Evolutionary conservation across 2,888 invertebrate species (phyloP), one percentile per base, ranked within the genome.

Genomic region (Tribolium freemani): DNA sequence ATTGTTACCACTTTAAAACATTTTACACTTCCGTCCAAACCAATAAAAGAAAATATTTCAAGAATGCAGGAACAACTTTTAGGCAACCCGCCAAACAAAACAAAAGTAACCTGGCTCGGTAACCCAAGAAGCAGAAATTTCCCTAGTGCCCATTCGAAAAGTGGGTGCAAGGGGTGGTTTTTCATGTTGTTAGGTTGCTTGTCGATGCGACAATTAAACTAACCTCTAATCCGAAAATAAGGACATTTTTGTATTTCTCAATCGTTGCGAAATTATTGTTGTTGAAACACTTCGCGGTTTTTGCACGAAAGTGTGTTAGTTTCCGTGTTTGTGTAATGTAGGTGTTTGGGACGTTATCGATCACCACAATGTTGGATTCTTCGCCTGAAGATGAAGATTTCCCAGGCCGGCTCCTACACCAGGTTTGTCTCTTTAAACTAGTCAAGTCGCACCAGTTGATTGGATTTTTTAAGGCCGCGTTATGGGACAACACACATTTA

Each of bases 401-500:
- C 84, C 93, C 92, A 74, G 94, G 94, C 3, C 90, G 93, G 60
- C 87, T 94, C 57, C 86, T 94, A 69, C 94, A 94, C 80, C 94
- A 94, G 89, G 93, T 92, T 66, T 13, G 11, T 48, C 1, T 0
- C 58, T 21, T 48, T 72, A 69, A n/a, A 60, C 38, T 38, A 38
- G 8, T 38, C 3, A n/a, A 6, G 30, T 67, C 26, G 13, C 9
- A 57, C 8, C 38, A 51, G 38, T 48, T 67, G 31, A 26, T 63
- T 53, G 13, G n/a, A n/a, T 53, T 69, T 73, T 81, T 84, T 48
- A 77, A 93, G 92, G 95, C 96, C 9, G 95, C 96, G 0, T 85
- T 96, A 10, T 96, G 96, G 95, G 95, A 96, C 85, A 96, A 96
- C 83, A 91, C 93, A 11, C 96, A 96, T 83, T 88, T 96, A 0